Percentiles rank a stretch among this genome's conserved stretches.
phyloP scores from a whole-genome alignment of 2,888 invertebrate genomes.

The Acrobasis repandana region DNA sequence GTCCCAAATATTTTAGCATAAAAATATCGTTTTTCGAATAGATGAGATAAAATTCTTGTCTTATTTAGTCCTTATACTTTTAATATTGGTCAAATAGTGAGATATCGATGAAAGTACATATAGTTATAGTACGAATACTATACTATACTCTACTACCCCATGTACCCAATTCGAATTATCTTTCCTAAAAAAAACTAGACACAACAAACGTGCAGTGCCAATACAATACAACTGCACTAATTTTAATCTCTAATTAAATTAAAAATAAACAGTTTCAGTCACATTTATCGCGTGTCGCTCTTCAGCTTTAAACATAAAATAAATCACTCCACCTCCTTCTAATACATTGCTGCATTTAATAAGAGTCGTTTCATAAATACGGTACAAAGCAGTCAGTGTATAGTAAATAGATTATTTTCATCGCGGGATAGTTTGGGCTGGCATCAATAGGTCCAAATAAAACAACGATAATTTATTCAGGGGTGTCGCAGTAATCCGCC shows the following conservation, averaged over 20 bases:
- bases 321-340: neutral
- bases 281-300: conserved; percentile 29
- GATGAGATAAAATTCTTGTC: too few species aligned
- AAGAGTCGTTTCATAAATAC: conserved; percentile 7
- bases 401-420: conserved; percentile 9
- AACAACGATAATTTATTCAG: conserved; percentile 67
- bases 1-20: too few species aligned
- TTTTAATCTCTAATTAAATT: conserved; percentile 32
- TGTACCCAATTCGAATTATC: too few species aligned
- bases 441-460: conserved; percentile 43
- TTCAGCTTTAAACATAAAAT: conserved; percentile 11
- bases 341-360: conserved; percentile 7
- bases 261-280: conserved; percentile 38
- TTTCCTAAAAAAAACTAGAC: too few species aligned
- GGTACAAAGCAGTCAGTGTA: conserved; percentile 23
- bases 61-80: too few species aligned
- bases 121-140: too few species aligned
- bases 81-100: too few species aligned
- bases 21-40: too few species aligned
- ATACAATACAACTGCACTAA: conserved; percentile 4
- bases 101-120: too few species aligned
- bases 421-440: conserved; percentile 14
- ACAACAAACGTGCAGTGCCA: neutral
- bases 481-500: conserved; percentile 56
- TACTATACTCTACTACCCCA: too few species aligned